Base-by-base conservation (phyloP, 1,140 invertebrate species). In the Caerostris extrusa region DNA sequence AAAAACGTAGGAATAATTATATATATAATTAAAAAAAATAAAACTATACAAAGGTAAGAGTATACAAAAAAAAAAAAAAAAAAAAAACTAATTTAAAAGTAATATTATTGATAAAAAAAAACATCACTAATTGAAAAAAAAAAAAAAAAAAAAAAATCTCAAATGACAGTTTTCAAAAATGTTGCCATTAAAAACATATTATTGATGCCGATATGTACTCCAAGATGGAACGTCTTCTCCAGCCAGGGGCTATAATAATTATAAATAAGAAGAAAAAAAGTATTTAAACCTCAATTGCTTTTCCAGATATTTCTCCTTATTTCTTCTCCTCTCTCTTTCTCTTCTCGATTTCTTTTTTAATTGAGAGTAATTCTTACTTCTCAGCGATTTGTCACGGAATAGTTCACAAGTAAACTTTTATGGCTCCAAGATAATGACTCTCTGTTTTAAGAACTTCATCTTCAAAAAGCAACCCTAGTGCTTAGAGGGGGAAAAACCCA, bases 381-480 rank as follows among this genome's bases (percentile, higher is more conserved):
- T 60, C 82, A 58, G 91, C 56, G 53, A 93, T 93, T 93, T 93
- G 91, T 93, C 91, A 71, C 83, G 67, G 56, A 87, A 87, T 93
- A 69, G 55, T 93, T 87, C 55, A 57, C 91, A 85, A 93, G 91
- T 83, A 81, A 93, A 93, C 55, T 93, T 93, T 88, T 81, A 93
- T 82, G 71, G 85, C 92, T 89, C 17, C 60, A 60, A 64, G 92
- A 93, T 93, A 93, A 93, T 89, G 92, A 93, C 81, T 87, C 67
- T 55, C 85, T 93, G 64, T 93, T 93, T 93, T 71, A 86, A 93
- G 90, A 83, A 83, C 90, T 86, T 69, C 91, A 69, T 69, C 77
- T 58, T 82, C 50, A 60, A 71, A 55, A 61, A 17, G 69, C 55
- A 88, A 60, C 85, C 85, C 19, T 67, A 55, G 19, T 56, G 61